Conservation (phyloP, 2,888 invertebrate species). For the Xestia c-nigrum region DNA sequence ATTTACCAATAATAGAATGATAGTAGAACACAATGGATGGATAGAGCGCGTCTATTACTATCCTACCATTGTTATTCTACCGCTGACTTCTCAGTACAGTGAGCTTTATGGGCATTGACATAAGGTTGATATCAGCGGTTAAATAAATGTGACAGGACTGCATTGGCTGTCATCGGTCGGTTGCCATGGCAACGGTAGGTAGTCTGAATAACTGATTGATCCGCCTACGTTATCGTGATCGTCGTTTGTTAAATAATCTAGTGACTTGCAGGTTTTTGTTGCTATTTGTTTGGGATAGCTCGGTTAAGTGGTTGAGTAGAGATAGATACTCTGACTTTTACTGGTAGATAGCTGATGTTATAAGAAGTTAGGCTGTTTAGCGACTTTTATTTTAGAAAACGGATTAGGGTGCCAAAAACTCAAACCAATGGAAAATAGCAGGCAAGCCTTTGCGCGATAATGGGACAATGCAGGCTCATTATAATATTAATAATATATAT, state of each 20-base stretch:
- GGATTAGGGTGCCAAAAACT: too few relatives aligned
- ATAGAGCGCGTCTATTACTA: constrained; percentile 27
- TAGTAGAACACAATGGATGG: constrained; percentile 35
- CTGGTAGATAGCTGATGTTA: too few relatives aligned
- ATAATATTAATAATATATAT: neutral
- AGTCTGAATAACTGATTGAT: constrained; percentile 62
- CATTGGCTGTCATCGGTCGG: constrained; percentile 46
- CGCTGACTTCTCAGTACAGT: neutral
- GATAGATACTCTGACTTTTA: neutral
- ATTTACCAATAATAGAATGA: constrained; percentile 38
- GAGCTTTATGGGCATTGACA: neutral
- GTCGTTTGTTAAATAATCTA: constrained; percentile 57
- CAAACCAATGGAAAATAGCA: neutral
- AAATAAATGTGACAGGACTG: neutral
- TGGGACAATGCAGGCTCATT: neutral
- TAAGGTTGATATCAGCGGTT: neutral
- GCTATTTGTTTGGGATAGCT: constrained; percentile 26
- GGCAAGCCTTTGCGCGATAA: neutral
- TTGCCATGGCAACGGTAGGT: constrained; percentile 47
- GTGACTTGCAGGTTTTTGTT: constrained; percentile 52
- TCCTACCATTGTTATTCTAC: neutral
- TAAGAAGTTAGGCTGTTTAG: too few relatives aligned
- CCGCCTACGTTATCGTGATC: constrained; percentile 55
- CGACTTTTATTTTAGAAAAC: too few relatives aligned
- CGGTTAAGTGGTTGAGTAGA: neutral